Conservation (phyloP, 1,140 invertebrate genomes). For the Trichonephila clavata region DNA sequence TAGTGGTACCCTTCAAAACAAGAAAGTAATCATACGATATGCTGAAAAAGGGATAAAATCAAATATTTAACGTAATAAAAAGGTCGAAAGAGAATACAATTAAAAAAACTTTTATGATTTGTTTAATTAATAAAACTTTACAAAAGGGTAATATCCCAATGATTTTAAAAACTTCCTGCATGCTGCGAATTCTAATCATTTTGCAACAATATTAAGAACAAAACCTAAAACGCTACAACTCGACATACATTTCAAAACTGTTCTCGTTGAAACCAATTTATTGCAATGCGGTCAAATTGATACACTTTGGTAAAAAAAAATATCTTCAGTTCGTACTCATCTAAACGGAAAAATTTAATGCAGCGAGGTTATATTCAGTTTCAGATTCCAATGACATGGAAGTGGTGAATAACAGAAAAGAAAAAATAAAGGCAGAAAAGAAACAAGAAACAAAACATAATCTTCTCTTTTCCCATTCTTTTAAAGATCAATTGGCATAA, state of each 20-base stretch:
- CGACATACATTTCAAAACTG: not conserved
- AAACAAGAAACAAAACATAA: not conserved
- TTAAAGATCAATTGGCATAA: conserved; percentile 63
- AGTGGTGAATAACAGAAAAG: not conserved
- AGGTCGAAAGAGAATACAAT: no score
- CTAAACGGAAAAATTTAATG: not conserved
- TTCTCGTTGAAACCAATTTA: not conserved
- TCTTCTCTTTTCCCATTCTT: not conserved
- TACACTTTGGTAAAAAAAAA: not conserved
- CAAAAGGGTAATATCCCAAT: no score
- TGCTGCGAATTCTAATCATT: no score
- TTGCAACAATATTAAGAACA: no score
- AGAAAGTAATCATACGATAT: no score
- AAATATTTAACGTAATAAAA: no score
- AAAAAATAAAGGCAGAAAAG: not conserved
- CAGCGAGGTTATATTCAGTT: not conserved
- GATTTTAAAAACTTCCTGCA: no score
- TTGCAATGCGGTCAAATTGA: not conserved
- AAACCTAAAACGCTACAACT: no score
- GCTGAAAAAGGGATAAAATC: no score
- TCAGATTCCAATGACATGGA: not conserved
- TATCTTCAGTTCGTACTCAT: not conserved
- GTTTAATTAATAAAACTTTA: no score
- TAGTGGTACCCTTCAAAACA: no score
- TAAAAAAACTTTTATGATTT: no score